These are phyloP conservation scores for Drosophila chauvacae DNA, from an alignment of 1,140 invertebrate genomes.

Conservation along the genomic window DNA sequence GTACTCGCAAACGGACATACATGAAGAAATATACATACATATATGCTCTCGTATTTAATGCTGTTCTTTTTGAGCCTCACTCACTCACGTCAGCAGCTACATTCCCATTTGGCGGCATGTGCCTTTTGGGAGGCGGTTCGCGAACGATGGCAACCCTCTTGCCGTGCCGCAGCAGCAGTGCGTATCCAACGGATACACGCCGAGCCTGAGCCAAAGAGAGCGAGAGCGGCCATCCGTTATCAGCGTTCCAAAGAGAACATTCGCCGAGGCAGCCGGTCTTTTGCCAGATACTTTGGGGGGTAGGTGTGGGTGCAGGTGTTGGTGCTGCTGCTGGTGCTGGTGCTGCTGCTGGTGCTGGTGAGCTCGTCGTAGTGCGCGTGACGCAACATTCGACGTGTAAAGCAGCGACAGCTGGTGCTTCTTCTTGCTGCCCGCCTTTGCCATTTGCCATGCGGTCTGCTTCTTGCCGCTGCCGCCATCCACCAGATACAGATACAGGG, in stretches of 20 bases:
- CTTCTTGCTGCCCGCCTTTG: slow-evolving; percentile 36
- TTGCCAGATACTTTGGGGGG: slow-evolving; percentile 39
- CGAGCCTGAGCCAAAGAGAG: slow-evolving; percentile 15
- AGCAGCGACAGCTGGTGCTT: slow-evolving; percentile 33
- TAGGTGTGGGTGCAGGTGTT: slow-evolving; percentile 8
- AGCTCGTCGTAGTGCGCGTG: slow-evolving; percentile 49
- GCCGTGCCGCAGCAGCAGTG: slow-evolving; percentile 6
- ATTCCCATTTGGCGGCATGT: slow-evolving; percentile 63
- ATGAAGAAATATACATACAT: slow-evolving; percentile 15
- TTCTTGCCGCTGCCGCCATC: slow-evolving; percentile 63
- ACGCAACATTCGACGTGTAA: slow-evolving; percentile 69
- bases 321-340: slow-evolving; percentile 2
- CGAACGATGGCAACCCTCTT: slow-evolving; percentile 61
- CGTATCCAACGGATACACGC: slow-evolving; percentile 62
- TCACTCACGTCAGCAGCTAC: slow-evolving; percentile 33
- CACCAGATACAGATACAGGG: slow-evolving; percentile 65
- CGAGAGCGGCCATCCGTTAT: slow-evolving; percentile 18
- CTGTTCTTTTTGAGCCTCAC: slow-evolving; percentile 43
- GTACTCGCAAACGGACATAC: slow-evolving; percentile 19
- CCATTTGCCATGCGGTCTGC: slow-evolving; percentile 48
- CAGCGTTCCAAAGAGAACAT: slow-evolving; percentile 26
- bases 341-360: neutral
- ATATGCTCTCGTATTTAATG: slow-evolving; percentile 10
- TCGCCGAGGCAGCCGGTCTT: slow-evolving; percentile 61
- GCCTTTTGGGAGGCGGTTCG: slow-evolving; percentile 39